These are phyloP conservation scores for Asteroscopus sphinx DNA, from an alignment of 2,888 invertebrate species.

Conservation along the genomic window DNA sequence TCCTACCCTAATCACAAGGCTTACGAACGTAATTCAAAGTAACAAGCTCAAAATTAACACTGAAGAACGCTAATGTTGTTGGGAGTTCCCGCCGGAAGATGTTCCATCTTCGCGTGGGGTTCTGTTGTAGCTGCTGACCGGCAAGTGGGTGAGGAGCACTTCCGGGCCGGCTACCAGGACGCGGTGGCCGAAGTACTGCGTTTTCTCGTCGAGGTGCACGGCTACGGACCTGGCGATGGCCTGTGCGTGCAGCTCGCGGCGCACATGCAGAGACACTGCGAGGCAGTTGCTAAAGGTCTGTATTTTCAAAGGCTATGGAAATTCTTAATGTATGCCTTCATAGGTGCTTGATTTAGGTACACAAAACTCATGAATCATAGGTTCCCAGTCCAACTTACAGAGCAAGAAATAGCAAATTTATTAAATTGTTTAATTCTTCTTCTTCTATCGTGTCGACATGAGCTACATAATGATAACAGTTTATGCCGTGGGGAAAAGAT, in stretches of 20 bases:
- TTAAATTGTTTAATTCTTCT: too few species aligned
- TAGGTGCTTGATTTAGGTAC: too few species aligned
- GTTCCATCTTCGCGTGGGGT: slow-evolving; percentile 77
- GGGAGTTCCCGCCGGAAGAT: slow-evolving; percentile 75
- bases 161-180: slow-evolving; percentile 96
- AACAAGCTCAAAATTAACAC: slow-evolving; percentile 52
- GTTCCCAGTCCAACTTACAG: too few species aligned
- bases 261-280: slow-evolving; percentile 96
- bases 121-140: slow-evolving; percentile 81
- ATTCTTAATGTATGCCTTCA: too few species aligned
- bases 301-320: background rate
- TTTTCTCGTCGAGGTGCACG: slow-evolving; percentile 96
- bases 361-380: too few species aligned
- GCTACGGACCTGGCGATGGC: slow-evolving; percentile 94
- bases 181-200: slow-evolving; percentile 97
- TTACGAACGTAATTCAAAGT: slow-evolving; percentile 53
- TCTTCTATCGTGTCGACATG: too few species aligned
- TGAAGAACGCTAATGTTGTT: slow-evolving; percentile 77
- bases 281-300: slow-evolving; percentile 90
- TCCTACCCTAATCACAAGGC: slow-evolving; percentile 35
- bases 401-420: too few species aligned
- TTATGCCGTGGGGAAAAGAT: too few species aligned
- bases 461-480: too few species aligned
- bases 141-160: slow-evolving; percentile 79
- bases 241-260: slow-evolving; percentile 94